These are phyloP conservation scores for Podarcis lilfordi DNA, from an alignment of 2,797 vertebrate genomes.

Conservation along the genomic window DNA sequence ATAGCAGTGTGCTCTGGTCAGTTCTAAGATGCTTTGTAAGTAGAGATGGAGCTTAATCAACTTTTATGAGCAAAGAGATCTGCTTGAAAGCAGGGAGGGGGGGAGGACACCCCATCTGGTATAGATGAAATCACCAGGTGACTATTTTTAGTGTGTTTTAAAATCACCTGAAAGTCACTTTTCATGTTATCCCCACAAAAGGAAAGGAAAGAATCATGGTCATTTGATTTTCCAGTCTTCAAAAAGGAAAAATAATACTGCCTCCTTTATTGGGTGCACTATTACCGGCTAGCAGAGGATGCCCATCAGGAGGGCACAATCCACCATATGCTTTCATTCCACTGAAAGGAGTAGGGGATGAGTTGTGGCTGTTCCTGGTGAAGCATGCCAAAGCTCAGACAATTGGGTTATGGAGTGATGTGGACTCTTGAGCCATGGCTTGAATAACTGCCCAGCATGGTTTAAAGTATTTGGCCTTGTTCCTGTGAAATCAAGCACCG, in stretches of 20 bases:
- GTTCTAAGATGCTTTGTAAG: not conserved
- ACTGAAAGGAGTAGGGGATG: not conserved
- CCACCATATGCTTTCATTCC: not conserved
- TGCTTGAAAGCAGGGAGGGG: not conserved
- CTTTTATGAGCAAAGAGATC: not conserved
- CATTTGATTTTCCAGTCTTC: not conserved
- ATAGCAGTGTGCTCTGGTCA: not conserved
- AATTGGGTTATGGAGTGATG: too few species aligned
- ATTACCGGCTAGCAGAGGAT: not conserved
- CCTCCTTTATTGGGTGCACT: not conserved
- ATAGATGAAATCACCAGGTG: not conserved
- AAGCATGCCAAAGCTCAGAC: not conserved
- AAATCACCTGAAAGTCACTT: not conserved
- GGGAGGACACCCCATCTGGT: not conserved
- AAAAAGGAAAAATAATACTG: not conserved
- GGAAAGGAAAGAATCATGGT: not conserved
- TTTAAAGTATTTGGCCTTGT: not conserved
- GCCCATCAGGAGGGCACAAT: not conserved
- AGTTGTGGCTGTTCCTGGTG: not conserved
- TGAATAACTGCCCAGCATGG: not conserved
- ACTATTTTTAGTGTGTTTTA: not conserved
- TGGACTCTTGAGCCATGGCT: not conserved
- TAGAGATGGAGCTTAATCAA: not conserved
- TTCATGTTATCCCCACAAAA: not conserved
- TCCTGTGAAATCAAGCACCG: not conserved